Percentiles rank a stretch among this genome's conserved stretches.
These are phyloP conservation scores for Oscheius sp. DNA, from an alignment of 1,140 invertebrate genomes.

Conservation along the genomic window DNA sequence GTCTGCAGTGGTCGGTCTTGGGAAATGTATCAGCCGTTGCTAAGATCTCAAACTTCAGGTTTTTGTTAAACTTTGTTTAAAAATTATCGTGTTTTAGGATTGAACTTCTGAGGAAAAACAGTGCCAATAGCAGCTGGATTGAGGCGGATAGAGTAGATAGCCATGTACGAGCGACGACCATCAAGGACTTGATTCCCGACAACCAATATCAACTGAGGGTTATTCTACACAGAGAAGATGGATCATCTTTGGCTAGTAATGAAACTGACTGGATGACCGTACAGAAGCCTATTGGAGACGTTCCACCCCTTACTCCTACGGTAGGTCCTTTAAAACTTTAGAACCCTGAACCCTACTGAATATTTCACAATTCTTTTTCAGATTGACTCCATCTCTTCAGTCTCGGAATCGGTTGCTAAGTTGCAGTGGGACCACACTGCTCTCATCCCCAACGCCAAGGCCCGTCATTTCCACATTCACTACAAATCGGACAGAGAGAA, in stretches of 20 bases:
- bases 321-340: slow-evolving; percentile 1
- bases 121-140: slow-evolving; percentile 13
- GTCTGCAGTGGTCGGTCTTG: slow-evolving; percentile 39
- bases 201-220: slow-evolving; percentile 26
- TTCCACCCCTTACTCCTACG: slow-evolving; percentile 10
- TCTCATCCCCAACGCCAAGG: slow-evolving; percentile 14
- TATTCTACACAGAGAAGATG: slow-evolving; percentile 19
- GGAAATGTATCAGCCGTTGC: slow-evolving; percentile 21
- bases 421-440: slow-evolving; percentile 16
- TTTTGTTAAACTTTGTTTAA: background rate
- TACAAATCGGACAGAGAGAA: slow-evolving; percentile 15
- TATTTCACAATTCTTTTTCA: background rate
- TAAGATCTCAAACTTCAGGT: slow-evolving; percentile 20
- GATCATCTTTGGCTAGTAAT: slow-evolving; percentile 7
- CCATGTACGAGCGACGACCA: slow-evolving; percentile 27
- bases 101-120: slow-evolving; percentile 13
- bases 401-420: background rate
- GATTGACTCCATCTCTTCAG: slow-evolving; percentile 1
- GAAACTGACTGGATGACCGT: slow-evolving; percentile 28
- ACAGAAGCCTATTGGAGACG: slow-evolving; percentile 14
- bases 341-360: too few species aligned
- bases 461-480: slow-evolving; percentile 26
- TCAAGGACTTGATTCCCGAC: slow-evolving; percentile 17
- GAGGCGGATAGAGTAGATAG: slow-evolving; percentile 22
- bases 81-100: slow-evolving; percentile 10